These are phyloP conservation scores for Leucosticte australis DNA, from an alignment of 2,113 vertebrate species.

Conservation along the genomic window DNA sequence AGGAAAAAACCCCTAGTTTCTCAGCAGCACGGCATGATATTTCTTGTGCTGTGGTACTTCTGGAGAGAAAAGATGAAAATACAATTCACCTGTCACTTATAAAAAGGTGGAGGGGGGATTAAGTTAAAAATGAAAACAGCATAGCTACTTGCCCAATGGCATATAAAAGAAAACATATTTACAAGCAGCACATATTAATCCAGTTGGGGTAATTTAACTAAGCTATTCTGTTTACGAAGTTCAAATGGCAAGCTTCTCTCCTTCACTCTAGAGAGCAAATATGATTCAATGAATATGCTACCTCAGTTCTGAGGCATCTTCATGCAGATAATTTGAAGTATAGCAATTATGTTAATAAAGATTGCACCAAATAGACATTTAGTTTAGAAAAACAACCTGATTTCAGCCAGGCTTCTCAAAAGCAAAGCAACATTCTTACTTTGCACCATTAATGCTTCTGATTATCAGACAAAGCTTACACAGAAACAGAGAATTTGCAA, in stretches of 20 bases:
- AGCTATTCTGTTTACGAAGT: background rate
- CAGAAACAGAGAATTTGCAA: slow-evolving; percentile 1
- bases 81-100: background rate
- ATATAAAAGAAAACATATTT: background rate
- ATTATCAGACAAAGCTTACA: background rate
- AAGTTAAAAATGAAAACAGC: background rate
- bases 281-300: background rate
- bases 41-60: background rate
- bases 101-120: background rate
- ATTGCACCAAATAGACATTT: slow-evolving; percentile 14
- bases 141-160: background rate
- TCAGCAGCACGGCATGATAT: background rate
- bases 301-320: background rate
- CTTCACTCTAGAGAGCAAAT: slow-evolving; percentile 22
- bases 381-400: slow-evolving; percentile 4
- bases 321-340: background rate
- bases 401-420: slow-evolving; percentile 44
- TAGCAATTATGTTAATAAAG: slow-evolving; percentile 27
- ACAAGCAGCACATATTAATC: background rate
- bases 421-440: slow-evolving; percentile 30
- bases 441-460: slow-evolving; percentile 21
- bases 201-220: background rate
- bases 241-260: background rate
- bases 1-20: background rate
- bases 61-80: background rate